These are phyloP conservation scores for Mustela nigripes DNA, from an alignment of 2,113 vertebrate genomes.

Conservation along the genomic window DNA sequence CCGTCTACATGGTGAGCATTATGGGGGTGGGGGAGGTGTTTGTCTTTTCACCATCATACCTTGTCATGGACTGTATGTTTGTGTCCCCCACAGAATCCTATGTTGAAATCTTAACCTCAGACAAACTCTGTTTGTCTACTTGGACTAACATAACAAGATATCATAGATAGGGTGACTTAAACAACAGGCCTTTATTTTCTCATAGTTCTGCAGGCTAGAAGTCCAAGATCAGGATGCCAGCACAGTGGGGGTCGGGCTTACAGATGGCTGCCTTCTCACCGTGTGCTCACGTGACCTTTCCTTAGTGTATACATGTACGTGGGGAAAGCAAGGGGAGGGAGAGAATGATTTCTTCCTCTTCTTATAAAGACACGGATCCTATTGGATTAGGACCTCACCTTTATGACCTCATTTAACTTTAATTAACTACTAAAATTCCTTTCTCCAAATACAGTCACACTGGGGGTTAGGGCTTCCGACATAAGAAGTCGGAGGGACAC, in stretches of 20 bases:
- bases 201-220: not conserved
- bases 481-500: not conserved
- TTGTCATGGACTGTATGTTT: not conserved
- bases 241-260: not conserved
- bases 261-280: no score
- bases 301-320: not conserved
- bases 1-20: not conserved
- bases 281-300: not conserved
- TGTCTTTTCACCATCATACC: not conserved
- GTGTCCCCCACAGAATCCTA: not conserved
- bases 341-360: not conserved
- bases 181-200: not conserved
- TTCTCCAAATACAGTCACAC: not conserved
- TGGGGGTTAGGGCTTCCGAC: not conserved
- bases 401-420: not conserved
- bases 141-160: not conserved
- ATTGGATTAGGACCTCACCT: not conserved
- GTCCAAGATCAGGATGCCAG: not conserved
- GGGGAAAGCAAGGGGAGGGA: not conserved
- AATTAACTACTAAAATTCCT: not conserved
- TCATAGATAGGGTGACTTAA: not conserved
- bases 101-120: not conserved
- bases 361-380: not conserved
- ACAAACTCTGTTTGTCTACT: not conserved
- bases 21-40: fast-evolving